Evolutionary conservation across 2,113 vertebrate species (phyloP).

Genomic region (Xenopus borealis): DNA sequence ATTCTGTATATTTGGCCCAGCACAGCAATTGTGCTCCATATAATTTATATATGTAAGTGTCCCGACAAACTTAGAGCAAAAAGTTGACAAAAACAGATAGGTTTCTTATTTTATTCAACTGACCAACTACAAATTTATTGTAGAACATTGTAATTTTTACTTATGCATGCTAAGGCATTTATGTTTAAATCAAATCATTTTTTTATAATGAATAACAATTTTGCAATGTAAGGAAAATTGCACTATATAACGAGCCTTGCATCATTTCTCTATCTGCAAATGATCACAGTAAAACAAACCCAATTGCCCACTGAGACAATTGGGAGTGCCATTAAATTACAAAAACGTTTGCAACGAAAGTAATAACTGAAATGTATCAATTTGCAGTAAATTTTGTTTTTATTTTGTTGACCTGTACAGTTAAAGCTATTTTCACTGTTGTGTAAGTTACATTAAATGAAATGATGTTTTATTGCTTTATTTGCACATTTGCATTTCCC

Average conservation of each 20-base stretch:
- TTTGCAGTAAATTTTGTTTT: not conserved
- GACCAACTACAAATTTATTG: too few species aligned
- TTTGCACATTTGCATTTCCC: too few species aligned
- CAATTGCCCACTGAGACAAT: constrained; percentile 16
- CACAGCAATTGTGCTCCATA: too few species aligned
- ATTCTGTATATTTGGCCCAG: too few species aligned
- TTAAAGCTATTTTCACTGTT: not conserved
- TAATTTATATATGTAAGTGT: too few species aligned
- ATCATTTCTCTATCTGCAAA: constrained; percentile 27
- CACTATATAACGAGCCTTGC: constrained; percentile 8
- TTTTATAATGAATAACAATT: constrained; percentile 9
- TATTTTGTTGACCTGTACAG: not conserved
- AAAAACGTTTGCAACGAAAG: not conserved
- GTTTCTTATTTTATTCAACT: too few species aligned
- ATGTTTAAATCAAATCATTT: constrained; percentile 7
- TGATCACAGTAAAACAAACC: constrained; percentile 31
- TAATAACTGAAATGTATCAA: not conserved
- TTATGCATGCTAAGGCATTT: constrained; percentile 13
- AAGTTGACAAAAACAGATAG: too few species aligned
- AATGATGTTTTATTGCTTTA: not conserved
- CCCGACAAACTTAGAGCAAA: too few species aligned
- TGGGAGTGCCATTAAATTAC: constrained; percentile 7
- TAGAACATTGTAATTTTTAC: not conserved
- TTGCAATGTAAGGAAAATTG: constrained; percentile 22
- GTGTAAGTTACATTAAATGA: not conserved